These are phyloP conservation scores for Coelopa frigida DNA, from an alignment of 1,140 invertebrate genomes.

Conservation along the genomic window DNA sequence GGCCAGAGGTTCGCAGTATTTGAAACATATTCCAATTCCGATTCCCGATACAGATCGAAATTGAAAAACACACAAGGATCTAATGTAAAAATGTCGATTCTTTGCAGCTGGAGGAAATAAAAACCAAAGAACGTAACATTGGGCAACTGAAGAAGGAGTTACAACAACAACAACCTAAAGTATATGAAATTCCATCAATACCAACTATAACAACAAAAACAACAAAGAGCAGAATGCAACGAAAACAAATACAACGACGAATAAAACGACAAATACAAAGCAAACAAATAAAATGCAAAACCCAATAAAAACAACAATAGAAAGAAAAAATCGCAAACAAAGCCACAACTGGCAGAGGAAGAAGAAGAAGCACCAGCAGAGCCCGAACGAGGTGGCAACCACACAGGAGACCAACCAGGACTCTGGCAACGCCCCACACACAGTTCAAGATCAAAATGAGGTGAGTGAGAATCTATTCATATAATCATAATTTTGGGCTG, in stretches of 20 bases:
- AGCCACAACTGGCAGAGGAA: conserved; percentile 4
- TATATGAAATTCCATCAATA: no score
- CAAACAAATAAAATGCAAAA: no score
- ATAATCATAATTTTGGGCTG: no score
- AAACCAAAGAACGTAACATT: conserved; percentile 54
- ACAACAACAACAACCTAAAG: conserved; percentile 36
- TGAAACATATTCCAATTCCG: no score
- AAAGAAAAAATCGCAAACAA: conserved; percentile 4
- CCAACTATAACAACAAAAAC: conserved; percentile 36
- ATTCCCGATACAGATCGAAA: no score
- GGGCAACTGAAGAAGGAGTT: conserved; percentile 50
- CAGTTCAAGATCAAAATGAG: conserved; percentile 42
- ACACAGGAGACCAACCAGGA: not conserved
- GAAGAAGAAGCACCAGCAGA: conserved; percentile 26
- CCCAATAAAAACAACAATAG: conserved; percentile 6
- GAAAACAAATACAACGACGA: conserved; percentile 34
- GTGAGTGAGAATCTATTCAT: conserved; percentile 21
- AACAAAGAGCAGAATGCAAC: conserved; percentile 37
- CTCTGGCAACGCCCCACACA: no score
- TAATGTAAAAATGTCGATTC: no score
- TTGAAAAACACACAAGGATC: no score
- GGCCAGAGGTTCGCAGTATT: no score
- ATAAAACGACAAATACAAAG: conserved; percentile 14
- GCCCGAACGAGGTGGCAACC: not conserved
- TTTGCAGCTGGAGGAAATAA: conserved; percentile 53